These are phyloP conservation scores for Phalanger gymnotis DNA, from an alignment of 2,797 vertebrate genomes.

Conservation along the genomic window DNA sequence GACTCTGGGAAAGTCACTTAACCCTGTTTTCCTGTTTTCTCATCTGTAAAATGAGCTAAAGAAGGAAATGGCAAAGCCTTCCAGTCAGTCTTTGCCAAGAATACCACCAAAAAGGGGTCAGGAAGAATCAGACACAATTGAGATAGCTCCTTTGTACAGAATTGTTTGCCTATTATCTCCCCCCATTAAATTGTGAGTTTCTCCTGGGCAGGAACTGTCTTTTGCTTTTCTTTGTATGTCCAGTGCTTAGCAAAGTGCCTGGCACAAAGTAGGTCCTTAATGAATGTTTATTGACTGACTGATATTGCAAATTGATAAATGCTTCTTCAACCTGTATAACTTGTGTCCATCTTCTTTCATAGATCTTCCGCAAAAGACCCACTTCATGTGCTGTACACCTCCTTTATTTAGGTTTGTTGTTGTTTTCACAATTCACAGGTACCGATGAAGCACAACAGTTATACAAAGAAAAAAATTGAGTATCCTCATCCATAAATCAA, in stretches of 20 bases:
- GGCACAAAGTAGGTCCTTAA: background rate
- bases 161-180: background rate
- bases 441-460: background rate
- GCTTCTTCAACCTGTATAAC: background rate
- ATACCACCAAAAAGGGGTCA: background rate
- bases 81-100: background rate
- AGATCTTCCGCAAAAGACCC: background rate
- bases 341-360: background rate
- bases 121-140: background rate
- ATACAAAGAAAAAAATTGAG: background rate
- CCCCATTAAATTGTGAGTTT: background rate
- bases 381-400: too few species aligned
- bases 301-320: background rate
- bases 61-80: background rate
- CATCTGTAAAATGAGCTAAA: background rate
- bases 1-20: background rate
- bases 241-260: background rate
- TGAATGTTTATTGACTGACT: background rate
- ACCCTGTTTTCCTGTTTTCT: background rate
- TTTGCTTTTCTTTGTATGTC: background rate
- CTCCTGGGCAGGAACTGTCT: background rate
- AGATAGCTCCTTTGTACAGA: background rate
- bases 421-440: too few species aligned
- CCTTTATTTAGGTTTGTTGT: too few species aligned
- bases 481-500: background rate